Evolutionary conservation across 2,797 vertebrate genomes (phyloP), one percentile per base, ranked within the genome.

Genomic region (Poecile montanus): DNA sequence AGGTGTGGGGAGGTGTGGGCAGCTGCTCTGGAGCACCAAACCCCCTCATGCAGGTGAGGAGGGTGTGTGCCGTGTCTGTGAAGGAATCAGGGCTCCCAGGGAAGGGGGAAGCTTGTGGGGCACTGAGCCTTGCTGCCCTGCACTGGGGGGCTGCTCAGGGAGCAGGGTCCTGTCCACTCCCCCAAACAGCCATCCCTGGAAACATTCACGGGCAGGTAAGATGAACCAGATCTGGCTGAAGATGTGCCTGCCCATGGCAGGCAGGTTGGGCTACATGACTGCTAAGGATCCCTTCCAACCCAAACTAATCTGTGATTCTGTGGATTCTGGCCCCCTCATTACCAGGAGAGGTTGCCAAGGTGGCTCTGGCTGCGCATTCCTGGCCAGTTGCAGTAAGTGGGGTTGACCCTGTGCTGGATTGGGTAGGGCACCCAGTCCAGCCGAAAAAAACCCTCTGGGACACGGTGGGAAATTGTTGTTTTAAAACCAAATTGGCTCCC

Each of bases 31-130:
- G 54, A 77, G 27, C 36, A 62, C 62, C 17, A 10, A 15, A 5
- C 6, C 2, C 20, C 11, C 40, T 30, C 5, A 4, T 1, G 32
- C 16, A 51, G 40, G 7, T 70, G 65, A 27, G 67, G 25, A 61
- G 34, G 16, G 8, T 9, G 1, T 3, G 7, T 10, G 14, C n/a
- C 4, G 1, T 0, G 7, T 34, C 42, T 61, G 25, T 2, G 23
- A 34, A 6, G 50, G 66, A 72, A 16, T 21, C 10, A 2, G 7
- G 6, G n/a, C 44, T 85, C 18, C 48, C 1, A 3, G 9, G 50
- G 16, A 13, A 63, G 23, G 1, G 5, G 30, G 38, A 10, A 62
- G 54, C 29, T 18, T 1, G 3, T n/a, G 51, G 40, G 36, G 40
- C 2, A 2, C 70, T 17, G 50, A 50, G 25, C 38, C 30, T 29